Percentiles rank a stretch among this genome's conserved stretches.
phyloP scores from a whole-genome alignment of 2,888 invertebrate genomes.

The Megamerina dolium region DNA sequence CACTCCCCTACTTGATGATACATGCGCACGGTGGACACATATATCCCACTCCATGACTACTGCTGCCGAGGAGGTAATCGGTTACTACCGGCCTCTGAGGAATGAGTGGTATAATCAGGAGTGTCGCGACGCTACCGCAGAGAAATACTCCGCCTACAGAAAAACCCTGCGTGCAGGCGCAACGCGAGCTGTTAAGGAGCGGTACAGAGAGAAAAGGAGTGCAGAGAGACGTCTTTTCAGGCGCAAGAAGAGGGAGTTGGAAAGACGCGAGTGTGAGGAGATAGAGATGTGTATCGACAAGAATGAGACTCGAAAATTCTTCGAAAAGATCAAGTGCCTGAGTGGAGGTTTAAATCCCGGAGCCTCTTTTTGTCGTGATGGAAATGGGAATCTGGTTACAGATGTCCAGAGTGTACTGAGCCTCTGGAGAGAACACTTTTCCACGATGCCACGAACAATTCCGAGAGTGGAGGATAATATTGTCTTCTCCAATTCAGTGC shows the following conservation, averaged over 20 bases:
- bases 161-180: neutral
- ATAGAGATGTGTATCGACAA: neutral
- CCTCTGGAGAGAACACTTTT: too few species aligned
- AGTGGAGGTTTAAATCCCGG: neutral
- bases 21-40: neutral
- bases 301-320: neutral
- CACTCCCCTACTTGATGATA: neutral
- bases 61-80: constrained; percentile 3
- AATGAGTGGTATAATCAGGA: constrained; percentile 4
- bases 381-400: neutral
- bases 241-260: neutral
- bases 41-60: neutral
- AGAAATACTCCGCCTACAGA: neutral
- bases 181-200: neutral
- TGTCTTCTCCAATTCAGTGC: too few species aligned
- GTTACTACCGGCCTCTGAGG: neutral
- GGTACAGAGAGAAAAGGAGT: neutral
- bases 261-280: constrained; percentile 1
- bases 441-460: too few species aligned
- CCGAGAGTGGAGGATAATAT: too few species aligned
- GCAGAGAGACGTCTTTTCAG: neutral
- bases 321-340: constrained; percentile 1
- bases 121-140: constrained; percentile 1
- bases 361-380: neutral
- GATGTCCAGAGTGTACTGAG: too few species aligned